Conservation (phyloP, 2,797 vertebrate species). For the Buceros bicornis region DNA sequence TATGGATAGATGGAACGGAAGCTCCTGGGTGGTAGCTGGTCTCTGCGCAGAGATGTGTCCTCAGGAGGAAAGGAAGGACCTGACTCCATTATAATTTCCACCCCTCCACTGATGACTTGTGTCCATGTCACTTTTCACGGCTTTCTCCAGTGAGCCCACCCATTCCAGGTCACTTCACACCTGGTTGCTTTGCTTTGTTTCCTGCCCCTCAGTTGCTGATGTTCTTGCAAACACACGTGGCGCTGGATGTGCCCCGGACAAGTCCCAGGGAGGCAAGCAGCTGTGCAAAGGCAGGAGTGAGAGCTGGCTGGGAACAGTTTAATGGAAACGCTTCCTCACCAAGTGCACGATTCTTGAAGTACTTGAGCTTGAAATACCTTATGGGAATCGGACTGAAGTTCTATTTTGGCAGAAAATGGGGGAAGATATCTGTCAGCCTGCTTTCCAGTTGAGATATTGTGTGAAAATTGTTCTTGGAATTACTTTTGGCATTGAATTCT, state of each 20-base stretch:
- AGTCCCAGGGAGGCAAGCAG: not conserved
- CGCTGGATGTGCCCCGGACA: not conserved
- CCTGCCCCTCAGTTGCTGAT: not conserved
- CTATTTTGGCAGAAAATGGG: constrained; percentile 8
- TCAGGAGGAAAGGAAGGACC: not conserved
- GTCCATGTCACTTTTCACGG: rapidly evolving
- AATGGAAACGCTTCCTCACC: not conserved
- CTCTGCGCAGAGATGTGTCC: rapidly evolving
- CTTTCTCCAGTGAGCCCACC: not conserved
- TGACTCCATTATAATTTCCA: too few species aligned
- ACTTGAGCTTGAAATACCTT: not conserved
- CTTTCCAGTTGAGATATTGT: not conserved
- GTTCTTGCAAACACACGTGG: not conserved
- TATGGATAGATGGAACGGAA: not conserved
- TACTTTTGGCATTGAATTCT: not conserved
- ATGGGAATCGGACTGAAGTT: not conserved
- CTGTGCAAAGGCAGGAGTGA: not conserved
- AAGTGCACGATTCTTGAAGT: not conserved
- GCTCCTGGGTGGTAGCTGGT: not conserved
- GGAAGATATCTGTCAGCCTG: not conserved
- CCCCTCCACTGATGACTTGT: not conserved
- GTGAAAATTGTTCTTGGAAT: not conserved
- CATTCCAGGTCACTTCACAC: not conserved
- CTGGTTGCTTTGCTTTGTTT: not conserved
- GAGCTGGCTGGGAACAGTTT: not conserved